phyloP scores from a whole-genome alignment of 1,140 invertebrate species.

The Apis florea region DNA sequence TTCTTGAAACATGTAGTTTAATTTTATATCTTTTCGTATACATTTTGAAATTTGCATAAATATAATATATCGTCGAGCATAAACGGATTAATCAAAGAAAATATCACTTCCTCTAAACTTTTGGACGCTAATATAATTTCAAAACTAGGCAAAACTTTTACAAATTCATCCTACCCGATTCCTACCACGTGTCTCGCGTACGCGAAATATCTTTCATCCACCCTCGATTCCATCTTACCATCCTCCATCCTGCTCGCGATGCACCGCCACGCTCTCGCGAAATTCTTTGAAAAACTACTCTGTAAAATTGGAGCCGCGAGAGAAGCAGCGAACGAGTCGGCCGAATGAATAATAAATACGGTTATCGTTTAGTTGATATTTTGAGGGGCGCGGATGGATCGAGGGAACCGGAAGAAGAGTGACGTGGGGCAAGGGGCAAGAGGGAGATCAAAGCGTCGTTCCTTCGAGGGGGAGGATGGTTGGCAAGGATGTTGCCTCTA shows the following conservation, averaged over 20 bases:
- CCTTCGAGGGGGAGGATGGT: conserved; percentile 50
- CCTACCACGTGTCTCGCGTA: background rate
- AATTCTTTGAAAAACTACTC: conserved; percentile 78
- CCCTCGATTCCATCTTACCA: conserved; percentile 12
- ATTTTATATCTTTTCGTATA: too few species aligned
- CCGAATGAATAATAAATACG: conserved; percentile 78
- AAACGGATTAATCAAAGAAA: too few species aligned
- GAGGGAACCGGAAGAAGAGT: conserved; percentile 36
- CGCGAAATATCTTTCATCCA: conserved; percentile 23
- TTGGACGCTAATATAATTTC: background rate
- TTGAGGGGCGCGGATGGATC: conserved; percentile 65
- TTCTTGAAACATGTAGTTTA: too few species aligned
- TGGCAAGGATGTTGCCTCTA: conserved; percentile 54
- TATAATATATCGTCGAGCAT: too few species aligned
- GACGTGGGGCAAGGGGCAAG: background rate
- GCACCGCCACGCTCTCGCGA: conserved; percentile 57
- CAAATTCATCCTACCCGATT: background rate
- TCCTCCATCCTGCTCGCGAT: conserved; percentile 3
- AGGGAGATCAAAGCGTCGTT: conserved; percentile 71
- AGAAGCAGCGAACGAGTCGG: conserved; percentile 64
- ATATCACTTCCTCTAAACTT: too few species aligned
- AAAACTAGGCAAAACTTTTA: background rate
- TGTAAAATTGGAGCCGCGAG: conserved; percentile 72
- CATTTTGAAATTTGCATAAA: too few species aligned
- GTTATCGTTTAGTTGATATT: conserved; percentile 80